phyloP scores from a whole-genome alignment of 2,113 vertebrate genomes.

The Amblyopsis rosae region DNA sequence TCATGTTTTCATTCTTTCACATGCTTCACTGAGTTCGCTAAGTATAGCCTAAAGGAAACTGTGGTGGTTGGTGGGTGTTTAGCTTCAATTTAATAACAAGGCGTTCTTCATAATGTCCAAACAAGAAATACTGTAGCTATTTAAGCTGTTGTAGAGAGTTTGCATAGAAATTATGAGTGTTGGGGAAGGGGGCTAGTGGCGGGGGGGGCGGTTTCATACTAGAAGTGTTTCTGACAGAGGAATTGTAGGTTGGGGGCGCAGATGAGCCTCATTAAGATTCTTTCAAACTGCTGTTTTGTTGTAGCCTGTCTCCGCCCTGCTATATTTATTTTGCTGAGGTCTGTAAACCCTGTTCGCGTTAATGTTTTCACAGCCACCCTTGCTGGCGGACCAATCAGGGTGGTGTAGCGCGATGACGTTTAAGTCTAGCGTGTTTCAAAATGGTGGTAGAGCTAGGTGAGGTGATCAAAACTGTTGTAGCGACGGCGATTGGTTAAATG shows the following conservation, averaged over 20 bases:
- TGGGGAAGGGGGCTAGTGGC: neutral
- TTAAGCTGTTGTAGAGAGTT: neutral
- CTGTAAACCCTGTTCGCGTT: too few species aligned
- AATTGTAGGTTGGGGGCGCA: neutral
- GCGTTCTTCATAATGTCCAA: conserved; percentile 23
- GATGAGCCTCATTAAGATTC: neutral
- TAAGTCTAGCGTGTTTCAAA: too few species aligned
- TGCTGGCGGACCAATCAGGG: too few species aligned
- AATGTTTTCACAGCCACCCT: too few species aligned
- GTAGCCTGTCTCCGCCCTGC: neutral
- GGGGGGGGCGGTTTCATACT: neutral
- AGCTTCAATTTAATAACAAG: conserved; percentile 27
- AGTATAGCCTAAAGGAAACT: conserved; percentile 22
- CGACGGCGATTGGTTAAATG: too few species aligned
- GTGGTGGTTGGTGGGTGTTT: conserved; percentile 4
- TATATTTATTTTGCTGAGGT: too few species aligned
- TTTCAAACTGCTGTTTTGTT: neutral
- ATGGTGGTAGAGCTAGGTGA: too few species aligned
- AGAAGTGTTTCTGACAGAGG: neutral
- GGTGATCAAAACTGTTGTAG: too few species aligned
- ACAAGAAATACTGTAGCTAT: neutral
- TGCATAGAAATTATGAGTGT: neutral
- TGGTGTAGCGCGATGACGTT: too few species aligned
- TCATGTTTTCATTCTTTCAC: conserved; percentile 9
- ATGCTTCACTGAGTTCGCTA: conserved; percentile 30